Evolutionary conservation across 1,140 invertebrate species (phyloP).

Genomic region (Hyles vespertilio): DNA sequence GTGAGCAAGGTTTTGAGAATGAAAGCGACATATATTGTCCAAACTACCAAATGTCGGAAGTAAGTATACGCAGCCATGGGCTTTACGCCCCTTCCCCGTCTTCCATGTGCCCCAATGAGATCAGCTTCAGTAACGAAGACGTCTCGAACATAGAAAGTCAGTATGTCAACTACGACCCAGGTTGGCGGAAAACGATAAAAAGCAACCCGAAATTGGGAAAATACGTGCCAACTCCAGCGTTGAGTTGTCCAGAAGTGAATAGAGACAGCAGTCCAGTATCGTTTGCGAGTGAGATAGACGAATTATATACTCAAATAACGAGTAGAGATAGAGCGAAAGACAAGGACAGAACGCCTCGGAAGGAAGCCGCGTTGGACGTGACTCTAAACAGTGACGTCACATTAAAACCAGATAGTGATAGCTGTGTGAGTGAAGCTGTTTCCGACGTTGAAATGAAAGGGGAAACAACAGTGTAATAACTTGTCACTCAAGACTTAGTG

Average conservation of each 20-base stretch:
- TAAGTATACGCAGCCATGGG: constrained; percentile 78
- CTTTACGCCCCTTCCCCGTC: constrained; percentile 77
- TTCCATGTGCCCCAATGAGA: constrained; percentile 73
- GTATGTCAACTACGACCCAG: constrained; percentile 70
- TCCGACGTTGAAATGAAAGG: constrained; percentile 55
- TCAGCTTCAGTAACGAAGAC: constrained; percentile 71
- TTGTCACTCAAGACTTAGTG: constrained; percentile 1
- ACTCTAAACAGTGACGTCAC: constrained; percentile 64
- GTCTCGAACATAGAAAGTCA: constrained; percentile 67
- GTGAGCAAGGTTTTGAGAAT: constrained; percentile 69
- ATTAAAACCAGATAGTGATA: constrained; percentile 67
- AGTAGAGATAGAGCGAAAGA: constrained; percentile 68
- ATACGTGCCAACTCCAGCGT: constrained; percentile 61
- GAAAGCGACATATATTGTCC: constrained; percentile 77
- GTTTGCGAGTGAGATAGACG: constrained; percentile 76
- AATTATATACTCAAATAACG: constrained; percentile 77
- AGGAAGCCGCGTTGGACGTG: constrained; percentile 45
- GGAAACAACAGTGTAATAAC: constrained; percentile 44
- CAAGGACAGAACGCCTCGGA: constrained; percentile 42
- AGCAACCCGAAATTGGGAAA: constrained; percentile 67
- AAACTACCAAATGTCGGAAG: constrained; percentile 79
- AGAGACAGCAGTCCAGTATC: constrained; percentile 63
- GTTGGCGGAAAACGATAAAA: constrained; percentile 65
- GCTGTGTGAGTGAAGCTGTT: constrained; percentile 68
- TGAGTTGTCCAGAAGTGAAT: constrained; percentile 69